These are phyloP conservation scores for Rhagoletis pomonella DNA, from an alignment of 1,140 invertebrate species.

Conservation along the genomic window DNA sequence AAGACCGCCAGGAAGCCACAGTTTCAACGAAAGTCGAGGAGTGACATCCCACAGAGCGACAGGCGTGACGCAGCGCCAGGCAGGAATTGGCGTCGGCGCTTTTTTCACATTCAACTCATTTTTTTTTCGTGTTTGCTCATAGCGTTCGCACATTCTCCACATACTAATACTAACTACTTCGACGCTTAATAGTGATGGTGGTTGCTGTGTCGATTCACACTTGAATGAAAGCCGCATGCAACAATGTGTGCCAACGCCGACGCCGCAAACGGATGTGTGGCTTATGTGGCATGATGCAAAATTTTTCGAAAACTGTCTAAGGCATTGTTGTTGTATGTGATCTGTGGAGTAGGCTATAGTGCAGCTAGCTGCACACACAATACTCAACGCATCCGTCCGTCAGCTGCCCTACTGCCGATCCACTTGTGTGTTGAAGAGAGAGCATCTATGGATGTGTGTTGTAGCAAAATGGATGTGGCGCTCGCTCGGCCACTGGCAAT, in stretches of 20 bases:
- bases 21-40: background rate
- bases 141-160: background rate
- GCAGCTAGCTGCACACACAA: background rate
- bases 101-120: conserved; percentile 3
- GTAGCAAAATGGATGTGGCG: background rate
- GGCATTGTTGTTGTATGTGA: background rate
- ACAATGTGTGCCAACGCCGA: conserved; percentile 19
- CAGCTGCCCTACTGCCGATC: background rate
- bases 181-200: too few relatives aligned
- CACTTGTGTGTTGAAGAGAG: background rate
- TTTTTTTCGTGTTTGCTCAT: background rate
- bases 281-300: conserved; percentile 31
- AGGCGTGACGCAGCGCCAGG: background rate
- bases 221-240: conserved; percentile 36
- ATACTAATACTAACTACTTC: background rate
- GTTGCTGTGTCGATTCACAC: conserved; percentile 2
- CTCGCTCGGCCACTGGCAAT: conserved; percentile 25
- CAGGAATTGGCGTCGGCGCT: conserved; percentile 14
- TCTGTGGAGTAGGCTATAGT: too few relatives aligned
- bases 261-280: conserved; percentile 45
- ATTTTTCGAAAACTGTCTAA: conserved; percentile 26
- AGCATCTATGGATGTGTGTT: background rate
- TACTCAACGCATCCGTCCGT: background rate
- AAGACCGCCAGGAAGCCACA: background rate
- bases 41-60: conserved; percentile 10